Conservation (phyloP, 2,797 vertebrate species). For the Falco novaeseelandiae region DNA sequence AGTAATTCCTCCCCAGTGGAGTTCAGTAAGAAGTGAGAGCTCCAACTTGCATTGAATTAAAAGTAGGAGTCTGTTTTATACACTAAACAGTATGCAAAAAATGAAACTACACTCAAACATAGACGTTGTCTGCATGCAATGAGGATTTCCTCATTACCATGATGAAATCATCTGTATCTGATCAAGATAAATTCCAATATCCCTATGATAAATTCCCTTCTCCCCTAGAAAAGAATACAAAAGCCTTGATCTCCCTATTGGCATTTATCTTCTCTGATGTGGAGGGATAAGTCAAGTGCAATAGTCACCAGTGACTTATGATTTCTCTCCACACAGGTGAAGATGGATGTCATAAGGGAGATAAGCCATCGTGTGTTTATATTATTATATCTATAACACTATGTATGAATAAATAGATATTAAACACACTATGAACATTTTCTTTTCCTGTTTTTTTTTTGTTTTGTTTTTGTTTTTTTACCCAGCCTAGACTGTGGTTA, state of each 20-base stretch:
- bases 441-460: neutral
- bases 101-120: slow-evolving; percentile 24
- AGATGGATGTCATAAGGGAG: slow-evolving; percentile 61
- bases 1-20: neutral
- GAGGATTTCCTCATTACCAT: slow-evolving; percentile 46
- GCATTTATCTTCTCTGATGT: slow-evolving; percentile 71
- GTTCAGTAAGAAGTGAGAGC: neutral
- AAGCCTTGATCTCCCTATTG: slow-evolving; percentile 62
- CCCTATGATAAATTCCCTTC: slow-evolving; percentile 56
- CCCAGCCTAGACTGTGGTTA: neutral
- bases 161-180: slow-evolving; percentile 47
- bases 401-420: slow-evolving; percentile 33
- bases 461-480: neutral
- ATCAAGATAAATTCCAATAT: slow-evolving; percentile 63
- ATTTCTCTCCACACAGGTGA: slow-evolving; percentile 60
- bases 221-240: slow-evolving; percentile 44
- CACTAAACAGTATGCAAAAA: slow-evolving; percentile 10
- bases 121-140: neutral
- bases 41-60: slow-evolving; percentile 27
- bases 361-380: slow-evolving; percentile 39
- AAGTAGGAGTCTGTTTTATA: slow-evolving; percentile 21
- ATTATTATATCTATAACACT: neutral
- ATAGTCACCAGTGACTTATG: slow-evolving; percentile 61
- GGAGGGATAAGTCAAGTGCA: slow-evolving; percentile 66
- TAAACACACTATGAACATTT: slow-evolving; percentile 17